Base-by-base conservation (phyloP, 2,797 vertebrate species). In the Mallotus villosus region DNA sequence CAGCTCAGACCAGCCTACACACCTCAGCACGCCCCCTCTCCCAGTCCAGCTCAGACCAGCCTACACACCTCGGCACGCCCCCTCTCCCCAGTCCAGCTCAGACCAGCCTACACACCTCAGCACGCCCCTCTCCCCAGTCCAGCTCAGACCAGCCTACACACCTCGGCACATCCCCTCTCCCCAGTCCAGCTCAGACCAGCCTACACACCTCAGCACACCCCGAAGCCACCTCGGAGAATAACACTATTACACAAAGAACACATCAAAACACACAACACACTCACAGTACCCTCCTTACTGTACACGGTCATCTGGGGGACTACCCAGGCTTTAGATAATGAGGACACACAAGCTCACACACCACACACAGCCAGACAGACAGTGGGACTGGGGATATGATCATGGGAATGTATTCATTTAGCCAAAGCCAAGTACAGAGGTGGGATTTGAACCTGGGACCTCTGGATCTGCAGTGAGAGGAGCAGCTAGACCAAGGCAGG, bases 1-100 rank as follows among this genome's bases (percentile, higher is more conserved):
- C 89, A 81, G 83, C 86, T 88, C 82, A 83, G 82, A 82, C 84
- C 85, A 24, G 51, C 74, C 87, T 86, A 78, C 77, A 90, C 87
- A 79, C 78, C 78, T 0, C 68, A 46, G 32, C 25, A 25, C n/a
- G n/a, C n/a, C 25, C 55, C 80, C 75, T 73, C 76, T 83, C 63
- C 57, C 68, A 72, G 78, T 85, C 76, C 89, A 81, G 83, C 86
- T 88, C 82, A 83, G 82, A 82, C 84, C 85, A 24, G 51, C 74
- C 87, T 86, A 78, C 77, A 90, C 87, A 79, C 78, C 78, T 0
- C 68, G 37, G 32, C 25, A 25, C n/a, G n/a, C n/a, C 25, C 55
- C 80, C 75, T 73, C 76, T 83, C 63, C 57, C 68, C 81, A 72
- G 78, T 85, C 76, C 89, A 81, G 83, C 86, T 88, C 82, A 83